Conservation (phyloP, 2,797 vertebrate genomes). For the Pseudochaenichthys georgianus region DNA sequence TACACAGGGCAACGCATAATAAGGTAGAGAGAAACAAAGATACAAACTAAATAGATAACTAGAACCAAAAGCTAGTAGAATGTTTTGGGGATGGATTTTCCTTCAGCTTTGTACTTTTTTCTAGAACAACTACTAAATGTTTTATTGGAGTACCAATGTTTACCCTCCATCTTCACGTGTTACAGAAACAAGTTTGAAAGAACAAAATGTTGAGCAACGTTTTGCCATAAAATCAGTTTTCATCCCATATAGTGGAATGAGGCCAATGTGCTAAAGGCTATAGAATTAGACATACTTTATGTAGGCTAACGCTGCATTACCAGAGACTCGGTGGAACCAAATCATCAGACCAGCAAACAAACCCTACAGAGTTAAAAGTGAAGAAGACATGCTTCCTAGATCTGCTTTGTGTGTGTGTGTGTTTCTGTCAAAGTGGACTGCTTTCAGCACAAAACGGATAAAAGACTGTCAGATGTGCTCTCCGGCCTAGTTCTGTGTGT, state of each 20-base stretch:
- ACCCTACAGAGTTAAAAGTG: constrained; percentile 38
- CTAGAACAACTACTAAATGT: not conserved
- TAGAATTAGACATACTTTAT: constrained; percentile 58
- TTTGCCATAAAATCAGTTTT: constrained; percentile 44
- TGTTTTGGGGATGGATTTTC: not conserved
- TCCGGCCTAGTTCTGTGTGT: constrained; percentile 9
- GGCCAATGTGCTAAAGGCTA: constrained; percentile 56
- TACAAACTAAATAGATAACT: not conserved
- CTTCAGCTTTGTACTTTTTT: not conserved
- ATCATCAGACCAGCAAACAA: constrained; percentile 49
- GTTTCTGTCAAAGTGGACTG: not conserved
- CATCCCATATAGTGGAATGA: constrained; percentile 48
- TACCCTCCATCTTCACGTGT: constrained; percentile 34
- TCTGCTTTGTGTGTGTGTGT: constrained; percentile 9
- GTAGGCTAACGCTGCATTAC: constrained; percentile 52
- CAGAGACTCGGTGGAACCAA: constrained; percentile 59
- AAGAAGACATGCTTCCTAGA: constrained; percentile 5
- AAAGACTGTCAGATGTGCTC: constrained; percentile 12
- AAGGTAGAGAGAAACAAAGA: too few species aligned
- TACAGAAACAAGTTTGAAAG: constrained; percentile 30
- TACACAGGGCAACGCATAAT: too few species aligned
- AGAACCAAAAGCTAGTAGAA: fast-evolving
- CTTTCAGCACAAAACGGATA: constrained; percentile 18
- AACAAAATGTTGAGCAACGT: constrained; percentile 34
- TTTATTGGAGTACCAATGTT: constrained; percentile 22